Evolutionary conservation across 2,797 vertebrate genomes (phyloP).

Genomic region (Pteropus rufus): DNA sequence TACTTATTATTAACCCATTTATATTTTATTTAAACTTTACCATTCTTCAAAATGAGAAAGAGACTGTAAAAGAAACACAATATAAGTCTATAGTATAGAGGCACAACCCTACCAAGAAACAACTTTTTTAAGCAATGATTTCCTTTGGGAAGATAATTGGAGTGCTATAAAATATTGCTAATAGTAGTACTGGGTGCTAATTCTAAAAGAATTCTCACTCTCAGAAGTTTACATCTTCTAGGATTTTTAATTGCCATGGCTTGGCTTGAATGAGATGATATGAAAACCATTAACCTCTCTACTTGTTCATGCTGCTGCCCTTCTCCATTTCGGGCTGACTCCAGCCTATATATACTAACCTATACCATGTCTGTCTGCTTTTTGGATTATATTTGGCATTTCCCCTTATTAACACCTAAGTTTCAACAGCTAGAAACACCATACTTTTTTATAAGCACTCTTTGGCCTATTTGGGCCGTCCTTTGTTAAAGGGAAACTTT

Average conservation of each 20-base stretch:
- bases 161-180: background rate
- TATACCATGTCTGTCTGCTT: background rate
- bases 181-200: background rate
- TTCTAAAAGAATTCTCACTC: constrained; percentile 1
- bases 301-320: background rate
- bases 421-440: background rate
- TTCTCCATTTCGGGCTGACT: background rate
- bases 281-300: background rate
- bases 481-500: background rate
- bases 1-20: background rate
- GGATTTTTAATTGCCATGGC: background rate
- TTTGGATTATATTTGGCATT: background rate
- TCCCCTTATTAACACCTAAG: background rate
- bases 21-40: constrained; percentile 18
- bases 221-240: constrained; percentile 8
- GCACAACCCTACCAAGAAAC: background rate
- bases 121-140: background rate
- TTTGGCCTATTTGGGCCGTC: background rate
- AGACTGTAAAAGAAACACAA: background rate
- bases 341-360: background rate
- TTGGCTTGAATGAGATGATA: background rate
- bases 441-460: background rate
- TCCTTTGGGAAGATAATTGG: background rate
- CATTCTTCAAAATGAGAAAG: constrained; percentile 12
- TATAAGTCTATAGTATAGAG: background rate